Base-by-base conservation (phyloP, 2,888 invertebrate species). In the Liopterus haemorrhoidalis region DNA sequence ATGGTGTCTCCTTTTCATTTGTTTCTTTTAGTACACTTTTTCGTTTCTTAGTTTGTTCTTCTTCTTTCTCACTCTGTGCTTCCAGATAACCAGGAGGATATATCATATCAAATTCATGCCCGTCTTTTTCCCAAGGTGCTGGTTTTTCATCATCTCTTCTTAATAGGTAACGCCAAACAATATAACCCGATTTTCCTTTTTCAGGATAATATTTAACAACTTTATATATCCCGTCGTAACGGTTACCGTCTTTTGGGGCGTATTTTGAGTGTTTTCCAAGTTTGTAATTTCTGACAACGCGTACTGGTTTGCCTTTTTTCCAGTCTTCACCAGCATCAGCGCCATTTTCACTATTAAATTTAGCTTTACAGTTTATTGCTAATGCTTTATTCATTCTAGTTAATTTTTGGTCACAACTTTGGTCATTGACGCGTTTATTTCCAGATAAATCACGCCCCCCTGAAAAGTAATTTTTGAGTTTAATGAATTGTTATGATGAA, bases 161-260 rank as follows among this genome's bases (percentile, higher is more conserved):
- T 48, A 91, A 61, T 24, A 83, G 61, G 62, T 84, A 91, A 46
- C 84, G 77, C 89, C 89, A 90, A 19, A 90, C 85, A 5, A 75
- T 70, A 60, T 78, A 87, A 0, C 89, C 89, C 2, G 86, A 82
- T 57, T 81, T 73, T 1, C 87, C 88, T 46, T 73, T 79, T 61
- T 83, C 82, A 0, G 82, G 82, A 68, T 83, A 88, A 61, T 89
- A 90, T 57, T 83, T 86, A 1, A 86, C 82, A 1, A 91, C 81
- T 70, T 90, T 90, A 65, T 90, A 91, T 39, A 89, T 79, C 0
- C 90, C 90, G 60, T 91, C 90, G 62, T 90, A 90, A 51, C 89
- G 69, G 49, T 78, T 78, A 2, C 83, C 90, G 55, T 82, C 82
- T 48, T 75, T 71, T 0, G 90, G 90, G 1, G 87, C 85, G 65